phyloP scores from a whole-genome alignment of 2,113 vertebrate genomes.

The Illadopsis cleaveri region DNA sequence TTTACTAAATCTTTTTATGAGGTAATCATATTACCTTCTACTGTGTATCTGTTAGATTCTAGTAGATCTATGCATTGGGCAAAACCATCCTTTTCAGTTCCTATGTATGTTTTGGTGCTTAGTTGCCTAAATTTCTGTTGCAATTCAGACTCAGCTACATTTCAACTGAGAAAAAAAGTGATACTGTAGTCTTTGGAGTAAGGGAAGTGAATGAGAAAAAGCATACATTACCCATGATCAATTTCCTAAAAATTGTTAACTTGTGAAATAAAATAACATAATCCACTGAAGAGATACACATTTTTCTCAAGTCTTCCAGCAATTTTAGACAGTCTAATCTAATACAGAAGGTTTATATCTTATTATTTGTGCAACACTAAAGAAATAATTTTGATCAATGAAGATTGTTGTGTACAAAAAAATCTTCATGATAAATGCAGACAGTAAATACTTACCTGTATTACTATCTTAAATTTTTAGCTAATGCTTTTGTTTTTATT shows the following conservation, averaged over 20 bases:
- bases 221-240: rapidly evolving
- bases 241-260: neutral
- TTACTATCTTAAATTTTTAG: constrained; percentile 58
- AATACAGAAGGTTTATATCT: neutral
- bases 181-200: neutral
- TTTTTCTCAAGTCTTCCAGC: neutral
- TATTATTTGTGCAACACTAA: neutral
- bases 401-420: neutral
- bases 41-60: neutral
- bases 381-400: neutral
- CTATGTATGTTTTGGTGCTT: neutral
- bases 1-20: neutral
- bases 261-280: constrained; percentile 10
- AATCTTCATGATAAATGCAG: constrained; percentile 21
- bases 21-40: neutral
- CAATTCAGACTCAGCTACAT: neutral
- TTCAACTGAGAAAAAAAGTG: neutral
- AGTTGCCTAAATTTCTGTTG: neutral
- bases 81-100: neutral
- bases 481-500: constrained; percentile 62
- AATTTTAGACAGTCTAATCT: neutral
- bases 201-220: neutral
- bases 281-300: constrained; percentile 46
- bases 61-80: neutral
- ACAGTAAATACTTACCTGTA: constrained; percentile 53